These are phyloP conservation scores for Nycticebus coucang DNA, from an alignment of 2,113 vertebrate genomes.

Conservation along the genomic window DNA sequence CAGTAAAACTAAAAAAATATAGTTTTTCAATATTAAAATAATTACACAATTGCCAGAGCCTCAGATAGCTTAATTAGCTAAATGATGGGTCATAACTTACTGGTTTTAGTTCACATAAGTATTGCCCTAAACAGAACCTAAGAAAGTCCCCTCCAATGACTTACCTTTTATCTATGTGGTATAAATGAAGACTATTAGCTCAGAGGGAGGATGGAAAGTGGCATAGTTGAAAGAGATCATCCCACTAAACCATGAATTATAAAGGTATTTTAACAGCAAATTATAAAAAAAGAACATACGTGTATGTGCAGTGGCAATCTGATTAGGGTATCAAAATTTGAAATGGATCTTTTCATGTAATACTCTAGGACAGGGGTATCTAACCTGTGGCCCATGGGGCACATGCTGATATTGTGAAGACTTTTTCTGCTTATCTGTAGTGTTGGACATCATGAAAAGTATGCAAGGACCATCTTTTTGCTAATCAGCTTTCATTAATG, in stretches of 20 bases:
- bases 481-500: too few relatives aligned
- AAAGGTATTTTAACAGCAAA: conserved; percentile 24
- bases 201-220: background rate
- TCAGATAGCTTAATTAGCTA: background rate
- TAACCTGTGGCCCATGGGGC: too few relatives aligned
- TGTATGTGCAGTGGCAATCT: background rate
- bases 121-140: background rate
- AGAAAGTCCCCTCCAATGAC: background rate
- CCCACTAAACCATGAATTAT: background rate
- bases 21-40: conserved; percentile 29
- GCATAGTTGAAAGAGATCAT: background rate
- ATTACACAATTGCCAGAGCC: conserved; percentile 5
- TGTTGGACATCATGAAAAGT: too few relatives aligned
- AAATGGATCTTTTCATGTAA: conserved; percentile 47
- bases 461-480: too few relatives aligned
- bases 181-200: background rate
- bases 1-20: background rate
- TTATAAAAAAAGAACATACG: background rate
- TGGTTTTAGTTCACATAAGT: background rate
- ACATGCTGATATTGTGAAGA: too few relatives aligned
- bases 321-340: conserved; percentile 19
- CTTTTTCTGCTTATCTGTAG: too few relatives aligned
- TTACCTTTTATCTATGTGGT: background rate
- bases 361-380: background rate
- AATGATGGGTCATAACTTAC: background rate